A percentile compares a stretch with the other conserved stretches of the same genome.
phyloP scores from a whole-genome alignment of 2,797 vertebrate species.

The Rhynchotus rufescens region DNA sequence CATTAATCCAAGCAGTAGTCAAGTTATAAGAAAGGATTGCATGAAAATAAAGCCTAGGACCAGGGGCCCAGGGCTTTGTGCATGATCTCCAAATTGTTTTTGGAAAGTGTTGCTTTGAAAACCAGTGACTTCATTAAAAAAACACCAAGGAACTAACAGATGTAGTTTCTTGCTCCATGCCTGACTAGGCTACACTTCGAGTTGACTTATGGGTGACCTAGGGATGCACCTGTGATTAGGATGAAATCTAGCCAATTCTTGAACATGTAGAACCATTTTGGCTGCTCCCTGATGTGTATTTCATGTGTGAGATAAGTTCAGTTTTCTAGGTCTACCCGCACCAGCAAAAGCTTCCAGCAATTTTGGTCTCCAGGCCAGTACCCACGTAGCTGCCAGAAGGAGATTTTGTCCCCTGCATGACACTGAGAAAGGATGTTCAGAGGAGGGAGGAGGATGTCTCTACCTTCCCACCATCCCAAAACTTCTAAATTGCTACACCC shows the following conservation, averaged over 20 bases:
- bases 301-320: background rate
- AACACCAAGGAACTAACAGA: fast-evolving
- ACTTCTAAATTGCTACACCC: fast-evolving
- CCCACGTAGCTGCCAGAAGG: background rate
- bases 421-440: fast-evolving
- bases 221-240: background rate
- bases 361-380: too few relatives aligned
- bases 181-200: fast-evolving
- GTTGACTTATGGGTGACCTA: background rate
- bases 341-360: background rate
- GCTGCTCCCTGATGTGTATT: background rate
- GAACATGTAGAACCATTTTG: fast-evolving
- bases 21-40: background rate
- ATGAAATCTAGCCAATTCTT: background rate
- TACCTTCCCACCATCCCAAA: background rate
- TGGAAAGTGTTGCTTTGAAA: background rate
- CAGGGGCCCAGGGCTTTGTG: background rate
- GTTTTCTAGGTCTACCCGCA: background rate
- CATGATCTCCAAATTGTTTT: fast-evolving
- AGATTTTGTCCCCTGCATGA: background rate
- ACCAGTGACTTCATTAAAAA: background rate
- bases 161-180: background rate
- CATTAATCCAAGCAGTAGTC: background rate
- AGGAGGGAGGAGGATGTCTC: background rate
- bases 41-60: background rate